A percentile compares a stretch with the other conserved stretches of the same genome.
phyloP scores from a whole-genome alignment of 2,113 vertebrate species.

The Tachuris rubrigastra region DNA sequence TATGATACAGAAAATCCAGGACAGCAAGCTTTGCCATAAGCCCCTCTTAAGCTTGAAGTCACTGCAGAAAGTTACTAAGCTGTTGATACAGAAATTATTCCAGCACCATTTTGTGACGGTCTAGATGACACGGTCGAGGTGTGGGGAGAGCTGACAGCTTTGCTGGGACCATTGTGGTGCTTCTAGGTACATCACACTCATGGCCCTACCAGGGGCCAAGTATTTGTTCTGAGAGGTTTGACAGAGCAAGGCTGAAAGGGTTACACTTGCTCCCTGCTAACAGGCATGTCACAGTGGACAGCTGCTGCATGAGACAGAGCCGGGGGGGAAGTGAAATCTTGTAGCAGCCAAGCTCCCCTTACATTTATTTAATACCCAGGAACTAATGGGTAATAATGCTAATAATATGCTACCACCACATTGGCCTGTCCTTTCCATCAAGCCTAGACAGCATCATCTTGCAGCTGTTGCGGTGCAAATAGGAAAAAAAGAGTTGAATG shows the following conservation, averaged over 20 bases:
- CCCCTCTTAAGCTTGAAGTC: not conserved
- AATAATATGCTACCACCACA: not conserved
- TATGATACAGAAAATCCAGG: not conserved
- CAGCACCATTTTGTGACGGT: not conserved
- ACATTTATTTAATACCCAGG: not conserved
- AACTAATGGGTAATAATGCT: not conserved
- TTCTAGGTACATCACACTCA: not conserved
- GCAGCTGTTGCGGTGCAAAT: conserved; percentile 23
- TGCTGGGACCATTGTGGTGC: not conserved
- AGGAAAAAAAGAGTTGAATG: not conserved
- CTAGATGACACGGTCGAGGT: accelerated
- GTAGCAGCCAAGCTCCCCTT: not conserved
- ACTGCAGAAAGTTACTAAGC: not conserved
- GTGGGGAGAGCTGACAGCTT: not conserved
- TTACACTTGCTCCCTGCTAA: not conserved
- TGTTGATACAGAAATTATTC: not conserved
- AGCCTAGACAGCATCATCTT: not conserved
- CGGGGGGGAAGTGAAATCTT: not conserved
- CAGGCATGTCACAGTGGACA: conserved; percentile 10
- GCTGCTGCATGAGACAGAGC: not conserved
- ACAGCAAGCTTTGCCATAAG: not conserved
- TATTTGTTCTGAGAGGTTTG: not conserved
- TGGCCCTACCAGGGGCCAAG: not conserved
- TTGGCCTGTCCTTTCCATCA: not conserved
- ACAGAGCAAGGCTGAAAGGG: not conserved